phyloP scores from a whole-genome alignment of 2,797 vertebrate species.

The Halcyon smyrnensis region DNA sequence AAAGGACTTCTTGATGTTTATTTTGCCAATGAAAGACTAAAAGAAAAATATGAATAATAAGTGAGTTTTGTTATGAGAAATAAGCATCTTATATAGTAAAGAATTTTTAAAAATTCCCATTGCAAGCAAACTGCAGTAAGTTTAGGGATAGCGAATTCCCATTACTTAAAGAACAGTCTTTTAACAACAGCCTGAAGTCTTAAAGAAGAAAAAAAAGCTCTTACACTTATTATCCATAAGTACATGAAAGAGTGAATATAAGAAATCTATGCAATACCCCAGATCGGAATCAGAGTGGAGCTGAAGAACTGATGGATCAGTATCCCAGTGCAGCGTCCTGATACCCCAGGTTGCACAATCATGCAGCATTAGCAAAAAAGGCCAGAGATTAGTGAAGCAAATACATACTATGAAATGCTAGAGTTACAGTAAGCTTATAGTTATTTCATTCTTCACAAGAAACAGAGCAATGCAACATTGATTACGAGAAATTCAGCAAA shows the following conservation, averaged over 20 bases:
- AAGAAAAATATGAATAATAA: neutral
- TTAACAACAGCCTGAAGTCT: neutral
- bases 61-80: neutral
- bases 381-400: slow-evolving; percentile 84
- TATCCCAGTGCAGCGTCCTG: slow-evolving; percentile 99
- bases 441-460: slow-evolving; percentile 59
- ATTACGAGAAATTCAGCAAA: slow-evolving; percentile 62
- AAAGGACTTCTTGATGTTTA: neutral
- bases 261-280: slow-evolving; percentile 97
- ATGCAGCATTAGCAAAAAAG: slow-evolving; percentile 93
- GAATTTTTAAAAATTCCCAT: neutral
- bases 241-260: slow-evolving; percentile 82
- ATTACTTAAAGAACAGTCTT: slow-evolving; percentile 4
- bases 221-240: slow-evolving; percentile 14
- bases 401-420: slow-evolving; percentile 76
- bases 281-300: slow-evolving; percentile 99
- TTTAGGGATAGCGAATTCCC: neutral
- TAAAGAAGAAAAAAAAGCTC: neutral
- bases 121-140: neutral
- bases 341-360: slow-evolving; percentile 90
- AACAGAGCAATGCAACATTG: slow-evolving; percentile 62
- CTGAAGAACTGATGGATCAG: slow-evolving; percentile 98
- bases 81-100: neutral
- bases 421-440: slow-evolving; percentile 68
- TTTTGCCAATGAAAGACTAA: neutral